Evolutionary conservation across 2,888 invertebrate genomes (phyloP).

Genomic region (Ditylenchus weischeri): DNA sequence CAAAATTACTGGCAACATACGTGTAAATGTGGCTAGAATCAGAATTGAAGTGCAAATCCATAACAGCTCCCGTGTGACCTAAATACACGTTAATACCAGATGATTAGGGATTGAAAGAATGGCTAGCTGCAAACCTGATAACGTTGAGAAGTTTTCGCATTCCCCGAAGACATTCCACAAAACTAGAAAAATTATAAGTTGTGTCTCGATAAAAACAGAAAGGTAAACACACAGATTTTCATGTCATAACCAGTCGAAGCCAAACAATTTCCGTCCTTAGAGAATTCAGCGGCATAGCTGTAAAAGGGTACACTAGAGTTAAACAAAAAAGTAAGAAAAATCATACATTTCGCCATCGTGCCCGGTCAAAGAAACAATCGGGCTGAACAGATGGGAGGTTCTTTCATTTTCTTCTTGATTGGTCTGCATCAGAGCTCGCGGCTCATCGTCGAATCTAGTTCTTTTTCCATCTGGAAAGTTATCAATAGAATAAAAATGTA

Average conservation of each 20-base stretch:
- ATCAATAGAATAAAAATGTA: neutral
- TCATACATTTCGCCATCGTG: constrained; percentile 87
- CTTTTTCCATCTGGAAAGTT: constrained; percentile 30
- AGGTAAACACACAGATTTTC: constrained; percentile 75
- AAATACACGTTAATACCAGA: too few relatives aligned
- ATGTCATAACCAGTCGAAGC: constrained; percentile 92
- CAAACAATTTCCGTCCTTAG: constrained; percentile 89
- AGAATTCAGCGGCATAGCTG: constrained; percentile 76
- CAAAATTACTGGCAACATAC: neutral
- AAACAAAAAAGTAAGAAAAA: too few relatives aligned
- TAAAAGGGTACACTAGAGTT: too few relatives aligned
- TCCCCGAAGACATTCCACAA: constrained; percentile 96
- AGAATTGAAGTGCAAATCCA: constrained; percentile 71
- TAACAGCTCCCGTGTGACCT: constrained; percentile 72
- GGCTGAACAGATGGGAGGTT: constrained; percentile 32
- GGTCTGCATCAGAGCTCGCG: constrained; percentile 11
- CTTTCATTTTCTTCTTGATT: constrained; percentile 18
- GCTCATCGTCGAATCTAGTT: constrained; percentile 15
- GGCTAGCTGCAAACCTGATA: constrained; percentile 67
- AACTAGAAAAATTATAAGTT: constrained; percentile 56
- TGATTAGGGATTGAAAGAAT: neutral
- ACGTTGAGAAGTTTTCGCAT: constrained; percentile 89
- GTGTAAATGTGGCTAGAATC: constrained; percentile 52
- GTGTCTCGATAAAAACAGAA: constrained; percentile 1
- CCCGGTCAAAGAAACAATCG: constrained; percentile 70